Conservation (phyloP, 2,113 vertebrate species). For the Cyprinus carpio region DNA sequence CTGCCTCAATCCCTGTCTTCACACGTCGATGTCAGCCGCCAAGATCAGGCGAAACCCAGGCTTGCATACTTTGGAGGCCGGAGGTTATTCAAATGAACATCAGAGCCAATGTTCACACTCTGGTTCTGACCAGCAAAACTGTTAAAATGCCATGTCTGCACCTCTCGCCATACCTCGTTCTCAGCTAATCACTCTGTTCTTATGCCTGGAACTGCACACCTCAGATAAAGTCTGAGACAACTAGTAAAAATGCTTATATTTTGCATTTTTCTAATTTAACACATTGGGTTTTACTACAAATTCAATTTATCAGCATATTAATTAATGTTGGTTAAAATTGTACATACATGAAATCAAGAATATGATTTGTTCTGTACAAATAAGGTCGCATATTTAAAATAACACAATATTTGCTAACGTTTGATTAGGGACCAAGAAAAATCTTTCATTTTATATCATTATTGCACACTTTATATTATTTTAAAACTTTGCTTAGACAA, state of each 20-base stretch:
- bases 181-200: not conserved
- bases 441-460: not conserved
- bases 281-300: not conserved
- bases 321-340: not conserved
- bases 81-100: conserved; percentile 82
- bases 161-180: conserved; percentile 21
- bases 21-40: conserved; percentile 71
- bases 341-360: not conserved
- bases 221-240: not conserved
- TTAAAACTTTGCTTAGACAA: not conserved
- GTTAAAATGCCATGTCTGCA: conserved; percentile 68
- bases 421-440: not conserved
- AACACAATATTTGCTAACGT: not conserved
- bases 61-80: conserved; percentile 64
- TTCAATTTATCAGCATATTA: not conserved
- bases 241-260: not conserved
- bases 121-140: conserved; percentile 69
- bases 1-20: conserved; percentile 66
- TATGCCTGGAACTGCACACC: not conserved
- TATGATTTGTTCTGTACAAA: too few species aligned
- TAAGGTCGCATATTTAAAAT: not conserved
- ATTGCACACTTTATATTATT: not conserved
- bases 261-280: not conserved
- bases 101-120: conserved; percentile 71
- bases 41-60: conserved; percentile 70